Conservation (phyloP, 1,140 invertebrate species). For the Heterodera schachtii region DNA sequence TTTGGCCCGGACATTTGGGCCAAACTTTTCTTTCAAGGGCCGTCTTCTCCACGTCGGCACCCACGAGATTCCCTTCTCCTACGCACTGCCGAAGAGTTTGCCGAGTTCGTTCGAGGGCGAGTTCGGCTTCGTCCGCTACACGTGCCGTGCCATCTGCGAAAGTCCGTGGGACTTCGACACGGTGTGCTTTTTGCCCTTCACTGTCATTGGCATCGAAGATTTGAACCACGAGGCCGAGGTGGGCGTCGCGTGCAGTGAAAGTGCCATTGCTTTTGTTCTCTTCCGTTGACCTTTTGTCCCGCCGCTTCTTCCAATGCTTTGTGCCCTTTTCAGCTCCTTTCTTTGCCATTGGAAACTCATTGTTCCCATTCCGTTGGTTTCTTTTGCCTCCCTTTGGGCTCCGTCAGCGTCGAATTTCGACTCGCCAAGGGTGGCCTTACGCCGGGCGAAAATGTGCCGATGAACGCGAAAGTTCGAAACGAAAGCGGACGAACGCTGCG, state of each 20-base stretch:
- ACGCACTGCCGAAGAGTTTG: conserved; percentile 63
- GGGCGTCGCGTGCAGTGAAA: not conserved
- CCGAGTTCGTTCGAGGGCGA: conserved; percentile 65
- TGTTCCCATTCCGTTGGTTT: conserved; percentile 1
- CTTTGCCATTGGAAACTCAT: conserved; percentile 23
- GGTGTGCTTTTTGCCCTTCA: conserved; percentile 55
- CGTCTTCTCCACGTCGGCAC: conserved; percentile 37
- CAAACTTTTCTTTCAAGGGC: not conserved
- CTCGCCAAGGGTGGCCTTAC: conserved; percentile 59
- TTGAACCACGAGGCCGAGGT: conserved; percentile 60
- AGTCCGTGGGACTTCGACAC: conserved; percentile 66
- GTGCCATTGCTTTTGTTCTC: too few relatives aligned
- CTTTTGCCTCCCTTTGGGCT: conserved; percentile 57
- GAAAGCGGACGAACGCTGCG: conserved; percentile 43
- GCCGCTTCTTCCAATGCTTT: not conserved
- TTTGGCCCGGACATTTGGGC: too few relatives aligned
- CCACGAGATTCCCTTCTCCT: conserved; percentile 65
- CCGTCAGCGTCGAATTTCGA: conserved; percentile 49
- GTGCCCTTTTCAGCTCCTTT: conserved; percentile 15
- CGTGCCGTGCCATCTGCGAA: conserved; percentile 62
- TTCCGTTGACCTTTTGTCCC: too few relatives aligned
- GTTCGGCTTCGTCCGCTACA: conserved; percentile 62
- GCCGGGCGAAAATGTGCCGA: conserved; percentile 56
- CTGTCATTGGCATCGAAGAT: conserved; percentile 64
- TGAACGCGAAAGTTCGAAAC: conserved; percentile 51